These are phyloP conservation scores for Fulmarus glacialis DNA, from an alignment of 2,113 vertebrate species.

Conservation along the genomic window DNA sequence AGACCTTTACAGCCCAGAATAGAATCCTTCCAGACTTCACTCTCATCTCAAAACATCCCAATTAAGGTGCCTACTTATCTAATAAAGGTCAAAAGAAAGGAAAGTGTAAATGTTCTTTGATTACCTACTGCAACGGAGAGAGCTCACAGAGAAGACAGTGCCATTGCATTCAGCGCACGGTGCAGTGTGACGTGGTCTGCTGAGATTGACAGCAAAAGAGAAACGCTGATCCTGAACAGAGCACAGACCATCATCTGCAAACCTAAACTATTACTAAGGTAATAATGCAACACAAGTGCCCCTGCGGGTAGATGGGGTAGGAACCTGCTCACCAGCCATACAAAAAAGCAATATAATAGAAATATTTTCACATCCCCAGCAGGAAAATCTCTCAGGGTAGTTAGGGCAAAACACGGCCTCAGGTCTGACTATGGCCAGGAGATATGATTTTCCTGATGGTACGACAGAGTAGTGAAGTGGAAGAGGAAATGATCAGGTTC, in stretches of 20 bases:
- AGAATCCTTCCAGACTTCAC: constrained; percentile 10
- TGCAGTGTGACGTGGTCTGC: not conserved
- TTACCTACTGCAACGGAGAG: not conserved
- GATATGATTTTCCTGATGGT: not conserved
- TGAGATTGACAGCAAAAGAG: not conserved
- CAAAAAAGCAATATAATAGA: not conserved
- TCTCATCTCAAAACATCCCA: constrained; percentile 20
- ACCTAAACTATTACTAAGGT: not conserved
- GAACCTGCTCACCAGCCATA: not conserved
- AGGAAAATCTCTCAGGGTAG: not conserved
- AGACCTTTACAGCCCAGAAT: constrained; percentile 57
- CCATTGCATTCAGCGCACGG: not conserved
- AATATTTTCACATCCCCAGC: not conserved
- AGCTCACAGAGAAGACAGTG: not conserved
- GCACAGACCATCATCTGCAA: not conserved
- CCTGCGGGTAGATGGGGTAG: not conserved
- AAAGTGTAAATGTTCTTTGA: not conserved
- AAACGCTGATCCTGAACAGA: not conserved
- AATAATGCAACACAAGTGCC: not conserved
- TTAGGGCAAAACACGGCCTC: not conserved
- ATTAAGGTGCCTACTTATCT: constrained; percentile 20
- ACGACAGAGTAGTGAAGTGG: not conserved
- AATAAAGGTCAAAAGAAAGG: constrained; percentile 65
- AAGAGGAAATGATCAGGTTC: not conserved
- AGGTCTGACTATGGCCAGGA: not conserved